Conservation (phyloP, 2,113 vertebrate genomes). For the Promerops cafer region DNA sequence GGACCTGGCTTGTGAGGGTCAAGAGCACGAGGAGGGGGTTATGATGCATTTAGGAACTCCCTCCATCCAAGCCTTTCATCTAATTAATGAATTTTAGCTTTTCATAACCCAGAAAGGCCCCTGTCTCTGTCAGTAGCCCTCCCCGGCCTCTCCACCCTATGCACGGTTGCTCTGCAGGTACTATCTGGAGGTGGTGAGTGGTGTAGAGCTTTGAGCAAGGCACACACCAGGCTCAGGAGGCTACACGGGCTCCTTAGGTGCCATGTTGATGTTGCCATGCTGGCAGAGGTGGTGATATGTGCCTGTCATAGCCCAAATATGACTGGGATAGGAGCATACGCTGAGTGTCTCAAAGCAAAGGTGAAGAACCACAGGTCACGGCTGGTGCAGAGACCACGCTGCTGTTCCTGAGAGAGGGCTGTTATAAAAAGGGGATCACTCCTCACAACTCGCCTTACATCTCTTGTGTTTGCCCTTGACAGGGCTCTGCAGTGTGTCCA, state of each 20-base stretch:
- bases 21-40: neutral
- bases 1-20: neutral
- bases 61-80: neutral
- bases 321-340: neutral
- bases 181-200: neutral
- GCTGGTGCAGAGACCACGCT: neutral
- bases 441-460: neutral
- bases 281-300: accelerated
- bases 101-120: neutral
- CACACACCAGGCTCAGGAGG: neutral
- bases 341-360: neutral
- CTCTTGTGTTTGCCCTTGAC: neutral
- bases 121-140: neutral
- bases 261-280: neutral
- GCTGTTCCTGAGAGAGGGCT: neutral
- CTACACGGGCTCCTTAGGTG: neutral
- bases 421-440: neutral
- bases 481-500: neutral
- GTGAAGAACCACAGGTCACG: neutral
- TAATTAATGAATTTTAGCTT: neutral
- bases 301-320: accelerated
- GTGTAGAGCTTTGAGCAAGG: neutral
- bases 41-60: neutral
- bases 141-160: neutral
- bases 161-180: neutral